Percentiles rank a stretch among this genome's conserved stretches.
phyloP scores from a whole-genome alignment of 2,113 vertebrate genomes.

The Paraplagusia blochii region DNA sequence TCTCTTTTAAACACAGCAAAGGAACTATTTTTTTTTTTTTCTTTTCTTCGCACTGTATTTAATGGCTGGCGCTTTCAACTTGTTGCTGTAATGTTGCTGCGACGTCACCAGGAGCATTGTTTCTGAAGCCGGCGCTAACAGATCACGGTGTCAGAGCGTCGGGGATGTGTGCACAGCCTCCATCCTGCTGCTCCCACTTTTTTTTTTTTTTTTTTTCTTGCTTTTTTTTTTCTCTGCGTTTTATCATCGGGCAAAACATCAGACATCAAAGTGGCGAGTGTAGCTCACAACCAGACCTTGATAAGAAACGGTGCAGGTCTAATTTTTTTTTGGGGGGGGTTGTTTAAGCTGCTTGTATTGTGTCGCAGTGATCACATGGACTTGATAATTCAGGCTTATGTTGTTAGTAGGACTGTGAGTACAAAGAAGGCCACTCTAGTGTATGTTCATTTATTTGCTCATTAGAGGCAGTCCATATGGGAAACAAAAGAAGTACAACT shows the following conservation, averaged over 20 bases:
- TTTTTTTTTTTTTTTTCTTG: neutral
- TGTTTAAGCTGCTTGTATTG: neutral
- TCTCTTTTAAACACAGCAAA: conserved; percentile 15
- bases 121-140: neutral
- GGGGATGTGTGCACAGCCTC: conserved; percentile 4
- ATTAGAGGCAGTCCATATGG: conserved; percentile 61
- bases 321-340: too few relatives aligned
- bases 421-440: conserved; percentile 3
- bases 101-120: conserved; percentile 9
- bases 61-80: conserved; percentile 22
- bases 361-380: conserved; percentile 12
- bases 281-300: conserved; percentile 1
- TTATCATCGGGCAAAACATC: neutral
- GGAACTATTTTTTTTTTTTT: neutral
- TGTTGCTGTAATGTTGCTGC: conserved; percentile 4
- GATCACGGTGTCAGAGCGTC: neutral
- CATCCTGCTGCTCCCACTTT: conserved; percentile 16
- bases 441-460: conserved; percentile 42
- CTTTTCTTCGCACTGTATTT: conserved; percentile 5
- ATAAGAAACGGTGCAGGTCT: too few relatives aligned
- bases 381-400: too few relatives aligned
- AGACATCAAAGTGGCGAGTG: conserved; percentile 10
- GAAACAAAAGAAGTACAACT: conserved; percentile 60
- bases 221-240: too few relatives aligned
- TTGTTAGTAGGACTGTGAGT: neutral